Conservation (phyloP, 2,888 invertebrate genomes). For the Euzetes globulus region DNA sequence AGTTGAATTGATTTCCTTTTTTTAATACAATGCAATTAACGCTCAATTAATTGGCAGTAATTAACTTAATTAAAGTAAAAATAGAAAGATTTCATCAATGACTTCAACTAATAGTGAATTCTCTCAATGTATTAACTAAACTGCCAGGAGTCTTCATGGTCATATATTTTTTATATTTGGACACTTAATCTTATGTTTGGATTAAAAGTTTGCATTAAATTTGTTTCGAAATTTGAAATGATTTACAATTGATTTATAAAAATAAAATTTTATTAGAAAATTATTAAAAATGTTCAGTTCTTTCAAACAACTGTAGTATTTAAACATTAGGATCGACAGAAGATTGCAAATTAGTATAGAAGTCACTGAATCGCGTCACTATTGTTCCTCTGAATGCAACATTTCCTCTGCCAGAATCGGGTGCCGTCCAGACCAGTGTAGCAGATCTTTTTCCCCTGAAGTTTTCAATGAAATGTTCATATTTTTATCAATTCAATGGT, state of each 20-base stretch:
- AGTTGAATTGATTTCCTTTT: no score
- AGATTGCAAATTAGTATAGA: conserved; percentile 29
- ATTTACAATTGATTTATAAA: not conserved
- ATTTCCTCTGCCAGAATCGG: conserved; percentile 29
- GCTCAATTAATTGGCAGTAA: no score
- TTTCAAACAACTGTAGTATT: not conserved
- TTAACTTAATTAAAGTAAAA: no score
- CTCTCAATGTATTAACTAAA: no score
- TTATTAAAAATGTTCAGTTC: not conserved
- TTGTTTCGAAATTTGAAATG: not conserved
- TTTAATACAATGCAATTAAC: no score
- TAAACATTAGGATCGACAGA: conserved; percentile 8
- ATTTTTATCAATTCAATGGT: not conserved
- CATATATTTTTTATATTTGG: no score
- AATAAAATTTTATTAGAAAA: not conserved
- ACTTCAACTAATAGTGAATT: no score
- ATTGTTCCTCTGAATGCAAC: conserved; percentile 41
- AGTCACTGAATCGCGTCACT: conserved; percentile 40
- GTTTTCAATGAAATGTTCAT: not conserved
- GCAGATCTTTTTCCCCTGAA: conserved; percentile 40
- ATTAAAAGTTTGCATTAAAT: no score
- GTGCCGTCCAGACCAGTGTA: conserved; percentile 40
- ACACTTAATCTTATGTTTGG: no score
- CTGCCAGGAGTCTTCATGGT: no score
- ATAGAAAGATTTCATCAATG: no score